Conservation (phyloP, 2,113 vertebrate species). For the Otis tarda region DNA sequence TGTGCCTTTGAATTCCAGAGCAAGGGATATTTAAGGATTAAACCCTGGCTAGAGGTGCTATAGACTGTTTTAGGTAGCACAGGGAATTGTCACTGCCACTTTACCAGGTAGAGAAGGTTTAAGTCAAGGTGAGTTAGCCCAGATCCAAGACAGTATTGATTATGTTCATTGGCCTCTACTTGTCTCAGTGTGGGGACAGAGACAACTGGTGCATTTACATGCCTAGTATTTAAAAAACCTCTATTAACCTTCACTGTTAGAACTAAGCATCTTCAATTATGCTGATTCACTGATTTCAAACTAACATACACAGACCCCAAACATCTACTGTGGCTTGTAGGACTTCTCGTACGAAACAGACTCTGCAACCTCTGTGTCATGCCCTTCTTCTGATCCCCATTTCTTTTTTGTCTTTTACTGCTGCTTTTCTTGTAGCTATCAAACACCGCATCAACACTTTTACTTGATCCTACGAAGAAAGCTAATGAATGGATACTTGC, state of each 20-base stretch:
- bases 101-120: not conserved
- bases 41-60: not conserved
- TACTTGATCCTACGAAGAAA: not conserved
- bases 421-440: not conserved
- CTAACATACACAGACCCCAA: not conserved
- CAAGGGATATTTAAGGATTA: not conserved
- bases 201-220: not conserved
- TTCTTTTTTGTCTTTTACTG: not conserved
- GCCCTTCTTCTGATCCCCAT: not conserved
- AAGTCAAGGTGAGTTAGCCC: not conserved
- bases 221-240: not conserved
- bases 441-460: not conserved
- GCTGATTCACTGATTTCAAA: not conserved
- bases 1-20: not conserved
- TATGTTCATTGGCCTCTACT: not conserved
- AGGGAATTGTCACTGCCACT: not conserved
- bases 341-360: not conserved
- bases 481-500: not conserved
- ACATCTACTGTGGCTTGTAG: not conserved
- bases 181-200: not conserved
- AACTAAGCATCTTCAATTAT: not conserved
- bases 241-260: not conserved
- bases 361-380: not conserved
- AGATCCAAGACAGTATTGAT: not conserved
- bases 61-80: not conserved